Evolutionary conservation across 53 echinoderm and acorn worm species (phyloP).

Genomic region (Echinometra lucunter): DNA sequence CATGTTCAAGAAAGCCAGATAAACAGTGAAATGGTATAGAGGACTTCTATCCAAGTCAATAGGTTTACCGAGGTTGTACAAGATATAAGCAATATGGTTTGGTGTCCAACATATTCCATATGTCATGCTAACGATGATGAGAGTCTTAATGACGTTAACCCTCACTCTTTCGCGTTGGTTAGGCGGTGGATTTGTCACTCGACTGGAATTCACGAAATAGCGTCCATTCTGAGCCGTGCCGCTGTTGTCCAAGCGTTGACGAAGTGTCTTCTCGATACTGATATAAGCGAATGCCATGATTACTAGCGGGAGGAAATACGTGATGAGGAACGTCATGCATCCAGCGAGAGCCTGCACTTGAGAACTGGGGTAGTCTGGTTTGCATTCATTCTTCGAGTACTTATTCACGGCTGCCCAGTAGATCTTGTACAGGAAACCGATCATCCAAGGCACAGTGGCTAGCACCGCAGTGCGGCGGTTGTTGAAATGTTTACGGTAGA

Average conservation of each 20-base stretch:
- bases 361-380: not conserved
- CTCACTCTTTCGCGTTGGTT: constrained; percentile 32
- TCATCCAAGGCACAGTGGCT: constrained; percentile 24
- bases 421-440: constrained; percentile 30
- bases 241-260: not conserved
- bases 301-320: constrained; percentile 6
- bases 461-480: not conserved
- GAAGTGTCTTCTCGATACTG: constrained; percentile 51
- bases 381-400: not conserved
- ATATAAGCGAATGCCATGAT: constrained; percentile 43
- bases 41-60: not conserved
- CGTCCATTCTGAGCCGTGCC: not conserved
- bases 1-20: constrained; percentile 75
- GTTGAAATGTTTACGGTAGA: constrained; percentile 58
- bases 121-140: constrained; percentile 48
- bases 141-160: constrained; percentile 57
- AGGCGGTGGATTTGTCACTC: not conserved
- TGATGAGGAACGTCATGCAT: not conserved
- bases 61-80: constrained; percentile 6
- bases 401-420: constrained; percentile 67
- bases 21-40: constrained; percentile 63
- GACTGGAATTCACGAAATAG: no score
- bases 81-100: constrained; percentile 33
- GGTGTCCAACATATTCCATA: constrained; percentile 61
- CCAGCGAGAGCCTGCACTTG: not conserved